Evolutionary conservation across 2,888 invertebrate species (phyloP), one percentile per base, ranked within the genome.

Genomic region (Gymnoscelis rufifasciata): DNA sequence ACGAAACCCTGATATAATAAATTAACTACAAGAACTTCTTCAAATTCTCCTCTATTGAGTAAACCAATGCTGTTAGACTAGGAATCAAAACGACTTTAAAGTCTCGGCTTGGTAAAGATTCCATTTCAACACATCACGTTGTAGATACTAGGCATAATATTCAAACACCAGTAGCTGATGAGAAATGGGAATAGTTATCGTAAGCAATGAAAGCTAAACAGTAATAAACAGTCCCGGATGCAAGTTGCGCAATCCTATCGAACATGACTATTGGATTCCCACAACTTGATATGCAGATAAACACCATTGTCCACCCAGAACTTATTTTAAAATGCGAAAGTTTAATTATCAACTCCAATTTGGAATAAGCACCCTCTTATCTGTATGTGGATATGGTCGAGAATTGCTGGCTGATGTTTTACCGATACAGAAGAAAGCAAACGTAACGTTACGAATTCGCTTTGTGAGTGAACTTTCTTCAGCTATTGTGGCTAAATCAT

Each of bases 391-490:
- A 38, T 56, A 61, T 44, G 59, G 61, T 61, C 47, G 35, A 52
- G 29, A 39, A 35, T 55, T 8, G 51, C 15, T 11, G 24, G 38
- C 36, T 36, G 19, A 30, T 39, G 35, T 41, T 52, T 51, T 28
- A 53, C 43, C 66, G 69, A 56, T 64, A 57, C 43, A 37, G 64
- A 66, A 54, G 58, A 58, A 58, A 58, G 56, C 54, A 43, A 56
- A 74, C 74, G 79, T 78, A 77, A 79, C 64, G 65, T 77, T 69
- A 75, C 71, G 67, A 68, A 69, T 68, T 62, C 60, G 62, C 69
- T 67, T 74, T 71, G 78, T 79, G 56, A 64, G 64, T 59, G 60
- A 60, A 80, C 83, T 83, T 83, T 83, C 83, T 78, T 80, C 68
- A 58, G 56, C 67, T 62, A 71, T 74, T 74, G 71, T 74, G 65